Evolutionary conservation across 1,140 invertebrate genomes (phyloP), one percentile per base, ranked within the genome.

Genomic region (Drosophila aff.): DNA sequence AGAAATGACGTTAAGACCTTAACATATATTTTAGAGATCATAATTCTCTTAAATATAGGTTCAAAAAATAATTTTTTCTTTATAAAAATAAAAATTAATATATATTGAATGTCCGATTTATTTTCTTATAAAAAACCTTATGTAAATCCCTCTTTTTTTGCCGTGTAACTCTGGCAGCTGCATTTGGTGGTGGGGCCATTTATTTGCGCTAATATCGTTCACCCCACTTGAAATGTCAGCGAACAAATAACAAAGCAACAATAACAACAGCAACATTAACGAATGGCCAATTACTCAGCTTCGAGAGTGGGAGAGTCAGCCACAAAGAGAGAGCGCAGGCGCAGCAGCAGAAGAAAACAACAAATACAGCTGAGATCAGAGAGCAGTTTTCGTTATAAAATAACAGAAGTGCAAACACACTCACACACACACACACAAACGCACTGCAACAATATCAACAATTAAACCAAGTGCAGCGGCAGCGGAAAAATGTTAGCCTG

Each of bases 161-260:
- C n/a, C 6, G 59, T 76, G 73, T 43, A 58, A 13, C 36, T 38
- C 43, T 18, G n/a, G 23, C 82, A 85, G 78, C 82, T 81, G 82
- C 82, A 85, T 81, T 85, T 81, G 77, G 69, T 83, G 74, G 72
- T 65, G 78, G 78, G 82, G 78, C 77, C 84, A 89, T 84, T 89
- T 89, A 89, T 90, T 89, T 90, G 84, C 81, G 79, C 85, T 90
- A 90, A 90, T 90, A 90, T 90, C 79, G 72, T 90, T 90, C 85
- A 90, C 85, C 85, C 85, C 85, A 90, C 85, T 90, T 82, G 75
- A 90, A 85, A 90, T 90, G 85, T 90, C 85, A 90, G 85, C 79
- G 76, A 66, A 78, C 73, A 78, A 75, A 69, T 59, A 72, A 79
- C 60, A 78, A 49, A 46, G 41, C 50, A 63, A 59, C 60, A 62